Evolutionary conservation across 92 coral and sea anemone genomes (phyloP), one percentile per base, ranked within the genome.

Genomic region (Heliopora coerulea): DNA sequence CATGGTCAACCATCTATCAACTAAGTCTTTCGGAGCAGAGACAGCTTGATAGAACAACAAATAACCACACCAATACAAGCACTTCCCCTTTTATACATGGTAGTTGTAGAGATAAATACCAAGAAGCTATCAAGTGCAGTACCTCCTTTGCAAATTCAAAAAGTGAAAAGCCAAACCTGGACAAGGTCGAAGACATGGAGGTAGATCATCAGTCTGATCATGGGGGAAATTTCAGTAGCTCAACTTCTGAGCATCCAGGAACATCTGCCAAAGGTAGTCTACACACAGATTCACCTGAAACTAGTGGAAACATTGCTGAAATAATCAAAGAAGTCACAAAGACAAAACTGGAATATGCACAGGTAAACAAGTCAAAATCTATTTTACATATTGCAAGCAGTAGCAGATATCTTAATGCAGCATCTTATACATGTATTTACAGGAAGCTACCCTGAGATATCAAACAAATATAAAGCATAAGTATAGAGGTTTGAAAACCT

Each of bases 141-240:
- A 24, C 27, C 17, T 10, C 46, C 20, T 65, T 32, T 15, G 29
- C 20, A 32, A 65, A 39, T 24, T 33, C 20, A 32, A 44, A 39
- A 29, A 41, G 29, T 49, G 74, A 67, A 49, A 63, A 63, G 37
- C 37, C 70, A 49, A 54, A 54, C 74, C 62, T 40, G n/a, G 89
- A 85, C 19, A 57, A 58, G 61, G 89, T 78, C 34, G 89, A 85
- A 58, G 89, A 83, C 15, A 85, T 85, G 89, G 89, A 85, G 17
- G 56, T 85, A 26, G 89, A 85, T 40, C 35, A 49, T 29, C 85
- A 80, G 41, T 67, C 74, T 9, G 74, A 67, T 46, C 57, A 67
- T 12, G 74, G 46, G 29, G 72, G 30, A 20, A 17, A 25, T 27
- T 67, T 26, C 37, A 35, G 17, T 44, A 19, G 25, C 11, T 37